phyloP scores from a whole-genome alignment of 2,113 vertebrate genomes.

The Hydrochoerus hydrochaeris region DNA sequence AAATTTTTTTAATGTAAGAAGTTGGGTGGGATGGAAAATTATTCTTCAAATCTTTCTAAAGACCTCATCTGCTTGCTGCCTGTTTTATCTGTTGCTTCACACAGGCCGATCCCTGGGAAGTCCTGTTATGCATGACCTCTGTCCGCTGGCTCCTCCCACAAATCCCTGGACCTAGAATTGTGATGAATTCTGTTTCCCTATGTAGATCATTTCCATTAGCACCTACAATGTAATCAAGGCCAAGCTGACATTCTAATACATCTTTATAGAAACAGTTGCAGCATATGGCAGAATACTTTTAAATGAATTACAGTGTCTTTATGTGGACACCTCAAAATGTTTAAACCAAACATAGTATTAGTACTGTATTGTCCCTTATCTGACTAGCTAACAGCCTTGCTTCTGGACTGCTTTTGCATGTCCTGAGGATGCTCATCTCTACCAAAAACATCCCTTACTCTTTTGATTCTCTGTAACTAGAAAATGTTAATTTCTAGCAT shows the following conservation, averaged over 20 bases:
- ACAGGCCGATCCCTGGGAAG: fast-evolving
- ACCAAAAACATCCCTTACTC: fast-evolving
- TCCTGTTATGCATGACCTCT: neutral
- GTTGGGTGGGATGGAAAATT: neutral
- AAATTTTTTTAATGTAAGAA: neutral
- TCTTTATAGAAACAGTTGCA: neutral
- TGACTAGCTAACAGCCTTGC: neutral
- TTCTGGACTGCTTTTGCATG: neutral
- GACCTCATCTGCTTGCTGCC: neutral
- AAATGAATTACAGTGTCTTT: neutral
- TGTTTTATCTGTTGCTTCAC: neutral
- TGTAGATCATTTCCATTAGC: neutral
- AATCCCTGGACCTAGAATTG: neutral
- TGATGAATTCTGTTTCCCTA: neutral
- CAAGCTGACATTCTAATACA: neutral
- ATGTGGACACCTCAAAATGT: neutral
- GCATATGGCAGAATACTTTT: neutral
- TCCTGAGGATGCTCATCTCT: fast-evolving
- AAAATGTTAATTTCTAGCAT: neutral
- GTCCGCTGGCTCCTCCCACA: neutral
- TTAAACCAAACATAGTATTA: neutral
- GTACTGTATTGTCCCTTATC: neutral
- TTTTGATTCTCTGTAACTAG: neutral
- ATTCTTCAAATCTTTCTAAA: neutral
- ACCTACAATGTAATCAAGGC: neutral